Base-by-base conservation (phyloP, 2,888 invertebrate genomes). In the Megaustenia siamemsis region DNA sequence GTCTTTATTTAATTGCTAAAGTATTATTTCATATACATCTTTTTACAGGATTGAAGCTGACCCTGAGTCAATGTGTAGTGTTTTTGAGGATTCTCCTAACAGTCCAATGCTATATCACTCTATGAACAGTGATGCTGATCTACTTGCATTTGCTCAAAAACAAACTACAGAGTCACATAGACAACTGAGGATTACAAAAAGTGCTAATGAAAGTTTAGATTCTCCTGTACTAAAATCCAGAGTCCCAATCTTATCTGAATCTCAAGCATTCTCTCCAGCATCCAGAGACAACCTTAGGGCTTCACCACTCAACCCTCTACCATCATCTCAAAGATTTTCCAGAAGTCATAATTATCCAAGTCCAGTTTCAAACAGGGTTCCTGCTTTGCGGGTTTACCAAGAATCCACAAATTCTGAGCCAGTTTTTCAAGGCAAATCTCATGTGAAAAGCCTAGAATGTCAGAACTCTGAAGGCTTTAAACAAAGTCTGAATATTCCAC, bases 21-120 rank as follows among this genome's bases (percentile, higher is more conserved):
- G 6, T 53, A 53, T 3, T 18, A 12, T 49, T 45, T 49, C 15
- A 49, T 79, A 21, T 66, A 68, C 28, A 38, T 49, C 76, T 77
- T 66, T 68, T 21, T 83, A 63, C 89, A 93, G 93, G 80, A 90
- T 91, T 66, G 93, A 93, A 43, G 88, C 89, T 0, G 93, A 93
- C 71, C 90, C 90, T 10, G 93, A 93, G 83, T 92, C 92, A 1
- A 90, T 91, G n/a, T 90, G 92, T 87, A 92, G 92, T 87, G 87
- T 92, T 56, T 92, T 89, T 79, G 92, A 92, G 45, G 92, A 93
- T 75, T 90, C 90, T 75, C 49, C 69, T 28, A 91, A 91, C 75
- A 87, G 88, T 12, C 89, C 91, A 15, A 91, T 92, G 5, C 76
- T 92, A 40, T 92, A 91, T 10, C 91, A 90, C 80, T 91, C 91